Conservation (phyloP, 2,888 invertebrate species). For the Tricholauxania praeusta region DNA sequence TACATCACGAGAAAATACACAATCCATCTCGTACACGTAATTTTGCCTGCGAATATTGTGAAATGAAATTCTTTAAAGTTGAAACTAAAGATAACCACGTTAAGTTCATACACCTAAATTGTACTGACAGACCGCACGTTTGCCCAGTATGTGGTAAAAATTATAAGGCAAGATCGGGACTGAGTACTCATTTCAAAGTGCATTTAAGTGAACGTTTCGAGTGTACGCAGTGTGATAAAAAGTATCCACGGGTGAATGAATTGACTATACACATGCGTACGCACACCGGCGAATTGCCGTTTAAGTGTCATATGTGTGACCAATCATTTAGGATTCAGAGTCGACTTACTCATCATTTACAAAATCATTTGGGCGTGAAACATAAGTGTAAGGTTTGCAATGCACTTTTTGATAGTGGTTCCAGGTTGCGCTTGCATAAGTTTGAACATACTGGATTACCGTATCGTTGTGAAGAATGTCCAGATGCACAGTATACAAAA, state of each 20-base stretch:
- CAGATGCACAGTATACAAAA: conserved; percentile 43
- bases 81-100: neutral
- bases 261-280: conserved; percentile 51
- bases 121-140: conserved; percentile 26
- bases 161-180: conserved; percentile 48
- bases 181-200: conserved; percentile 47
- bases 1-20: conserved; percentile 36
- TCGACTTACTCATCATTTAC: conserved; percentile 51
- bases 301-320: conserved; percentile 50
- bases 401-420: conserved; percentile 47
- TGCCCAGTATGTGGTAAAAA: conserved; percentile 45
- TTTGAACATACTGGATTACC: conserved; percentile 53
- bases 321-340: conserved; percentile 51
- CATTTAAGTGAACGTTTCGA: conserved; percentile 47
- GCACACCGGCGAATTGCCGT: conserved; percentile 52
- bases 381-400: conserved; percentile 47
- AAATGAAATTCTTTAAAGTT: conserved; percentile 22
- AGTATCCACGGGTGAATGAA: conserved; percentile 48
- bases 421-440: conserved; percentile 47
- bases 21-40: neutral
- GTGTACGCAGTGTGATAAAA: conserved; percentile 48
- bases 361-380: conserved; percentile 49
- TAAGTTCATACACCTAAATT: neutral
- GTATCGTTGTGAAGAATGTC: conserved; percentile 47
- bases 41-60: conserved; percentile 36